Evolutionary conservation across 2,113 vertebrate species (phyloP), one percentile per base, ranked within the genome.

Genomic region (Benitochromis conjunctus): DNA sequence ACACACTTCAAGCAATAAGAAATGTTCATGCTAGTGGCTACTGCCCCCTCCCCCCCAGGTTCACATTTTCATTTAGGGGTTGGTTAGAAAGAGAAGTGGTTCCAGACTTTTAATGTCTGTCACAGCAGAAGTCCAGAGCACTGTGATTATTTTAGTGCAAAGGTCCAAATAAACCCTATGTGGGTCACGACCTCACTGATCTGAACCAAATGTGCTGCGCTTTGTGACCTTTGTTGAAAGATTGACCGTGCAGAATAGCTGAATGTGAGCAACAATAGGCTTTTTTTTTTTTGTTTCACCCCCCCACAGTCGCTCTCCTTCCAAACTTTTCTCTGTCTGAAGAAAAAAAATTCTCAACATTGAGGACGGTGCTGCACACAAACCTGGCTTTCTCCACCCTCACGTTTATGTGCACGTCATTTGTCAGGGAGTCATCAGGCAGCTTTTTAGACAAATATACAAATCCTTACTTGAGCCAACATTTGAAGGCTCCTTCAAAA

Each of bases 121-220:
- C 90, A 79, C 74, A 88, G 91, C 81, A 78, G 80, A 94, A 93
- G 93, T 82, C 85, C 85, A 10, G 85, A 86, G 83, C 80, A 71
- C 82, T 78, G 92, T 79, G 90, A 95, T 95, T 95, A 92, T 94
- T 94, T 93, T 92, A 87, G 89, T 91, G 85, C 90, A 86, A 92
- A 92, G 92, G 91, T 95, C 93, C 90, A 95, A 94, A 95, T 95
- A 94, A 94, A 95, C 88, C 88, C 64, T 2, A 14, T n/a, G 64
- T 58, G 82, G 92, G 92, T 94, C 88, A 60, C 4, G 83, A 94
- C 94, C 94, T 91, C 29, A n/a, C 88, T 95, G 91, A 95, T 95
- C 90, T 90, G 92, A 96, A 94, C 93, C 94, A 95, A 95, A 95
- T 95, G 94, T 85, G 81, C 88, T 5, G 51, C 31, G 66, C 88